Evolutionary conservation across 2,113 vertebrate genomes (phyloP).

Genomic region (Motacilla alba): DNA sequence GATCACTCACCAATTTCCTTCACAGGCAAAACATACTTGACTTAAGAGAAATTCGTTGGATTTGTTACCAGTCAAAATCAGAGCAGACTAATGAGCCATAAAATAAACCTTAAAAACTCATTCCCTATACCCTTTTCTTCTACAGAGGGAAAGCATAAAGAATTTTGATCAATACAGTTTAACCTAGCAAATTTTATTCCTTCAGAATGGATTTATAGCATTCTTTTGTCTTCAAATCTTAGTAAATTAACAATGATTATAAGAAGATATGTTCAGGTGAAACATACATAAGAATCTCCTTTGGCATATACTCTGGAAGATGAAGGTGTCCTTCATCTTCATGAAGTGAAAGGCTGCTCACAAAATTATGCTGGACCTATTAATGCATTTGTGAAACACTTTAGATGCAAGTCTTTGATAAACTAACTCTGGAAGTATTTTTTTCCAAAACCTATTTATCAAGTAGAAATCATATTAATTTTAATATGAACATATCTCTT

Average conservation of each 20-base stretch:
- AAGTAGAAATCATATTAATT: background rate
- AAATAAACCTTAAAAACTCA: background rate
- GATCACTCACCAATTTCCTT: background rate
- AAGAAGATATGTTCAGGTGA: background rate
- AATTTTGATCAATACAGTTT: background rate
- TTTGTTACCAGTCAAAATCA: background rate
- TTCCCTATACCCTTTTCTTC: background rate
- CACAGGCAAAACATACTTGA: background rate
- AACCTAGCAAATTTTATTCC: background rate
- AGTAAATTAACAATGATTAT: background rate
- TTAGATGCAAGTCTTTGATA: background rate
- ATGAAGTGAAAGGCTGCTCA: background rate
- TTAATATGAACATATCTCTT: background rate
- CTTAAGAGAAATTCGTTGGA: background rate
- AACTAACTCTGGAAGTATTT: background rate
- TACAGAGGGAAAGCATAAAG: background rate
- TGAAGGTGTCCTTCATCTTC: background rate
- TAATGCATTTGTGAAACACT: background rate
- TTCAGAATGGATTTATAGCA: background rate
- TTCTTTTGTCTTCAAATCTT: background rate
- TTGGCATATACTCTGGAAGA: background rate
- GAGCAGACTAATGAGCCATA: background rate
- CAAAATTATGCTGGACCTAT: background rate
- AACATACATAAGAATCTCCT: background rate
- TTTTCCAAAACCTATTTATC: background rate